Base-by-base conservation (phyloP, 2,888 invertebrate species). In the Bibio marci region DNA sequence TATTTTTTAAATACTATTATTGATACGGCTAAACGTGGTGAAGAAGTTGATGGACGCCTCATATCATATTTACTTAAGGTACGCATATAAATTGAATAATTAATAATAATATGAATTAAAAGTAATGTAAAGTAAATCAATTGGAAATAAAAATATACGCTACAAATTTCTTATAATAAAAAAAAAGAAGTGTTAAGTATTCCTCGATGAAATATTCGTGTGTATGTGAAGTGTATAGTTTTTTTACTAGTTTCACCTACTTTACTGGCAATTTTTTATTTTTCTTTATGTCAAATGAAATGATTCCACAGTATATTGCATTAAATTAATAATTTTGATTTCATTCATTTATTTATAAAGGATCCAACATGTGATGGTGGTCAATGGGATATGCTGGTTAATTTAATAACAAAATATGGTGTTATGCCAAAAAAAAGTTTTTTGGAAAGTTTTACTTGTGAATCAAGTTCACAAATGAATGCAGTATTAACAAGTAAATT, bases 361-460 rank as follows among this genome's bases (percentile, higher is more conserved):
- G 81, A 85, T 53, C 85, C 86, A n/a, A 75, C 76, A 38, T 71
- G 71, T 45, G 87, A 88, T 52, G 87, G 87, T 22, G 88, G 91
- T 0, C 90, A 91, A 56, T 91, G 88, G 90, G 85, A 88, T 55
- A 90, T 91, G 88, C 64, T 90, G 42, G 77, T 80, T 25, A 88
- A 90, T 59, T 62, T 91, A 15, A 75, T 91, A 41, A 81, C 80
- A 57, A 83, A 85, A 54, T 76, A 91, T 54, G 91, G 91, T 12
- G 60, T 91, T 38, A 73, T 91, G 66, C 91, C 91, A 39, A 90
- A 91, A 66, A 75, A 76, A 53, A 80, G 79, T 54, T 90, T 80
- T 59, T 85, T 87, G 0, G 90, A 90, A 53, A 72, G 81, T 1
- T 82, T 71, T 59, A 80, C 78, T 58, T 77, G 80, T 27, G 78